Evolutionary conservation across 2,888 invertebrate genomes (phyloP).

Genomic region (Coenonympha glycerion): DNA sequence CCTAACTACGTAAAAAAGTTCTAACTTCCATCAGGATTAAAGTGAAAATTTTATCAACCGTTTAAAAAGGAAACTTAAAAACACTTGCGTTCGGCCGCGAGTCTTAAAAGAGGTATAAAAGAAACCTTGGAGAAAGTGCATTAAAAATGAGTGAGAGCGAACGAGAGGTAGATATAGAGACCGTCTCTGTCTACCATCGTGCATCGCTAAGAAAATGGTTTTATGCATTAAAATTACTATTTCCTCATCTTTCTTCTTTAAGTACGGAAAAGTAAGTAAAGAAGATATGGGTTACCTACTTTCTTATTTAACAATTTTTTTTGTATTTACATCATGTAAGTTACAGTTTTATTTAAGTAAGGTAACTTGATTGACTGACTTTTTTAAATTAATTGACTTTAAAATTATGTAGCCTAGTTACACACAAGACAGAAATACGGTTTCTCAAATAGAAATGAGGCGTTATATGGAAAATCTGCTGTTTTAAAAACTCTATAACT

Average conservation of each 20-base stretch:
- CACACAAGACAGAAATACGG: no score
- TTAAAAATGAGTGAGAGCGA: conserved; percentile 64
- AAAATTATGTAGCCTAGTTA: no score
- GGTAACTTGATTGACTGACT: no score
- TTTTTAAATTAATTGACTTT: no score
- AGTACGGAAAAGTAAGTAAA: conserved; percentile 59
- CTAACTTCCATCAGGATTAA: conserved; percentile 28
- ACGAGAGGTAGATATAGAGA: conserved; percentile 40
- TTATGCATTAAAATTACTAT: conserved; percentile 74
- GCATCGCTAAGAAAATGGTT: conserved; percentile 68
- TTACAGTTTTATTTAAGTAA: no score
- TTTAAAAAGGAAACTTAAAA: conserved; percentile 43
- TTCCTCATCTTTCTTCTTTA: conserved; percentile 54
- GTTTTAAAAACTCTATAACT: no score
- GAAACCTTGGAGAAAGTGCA: conserved; percentile 65
- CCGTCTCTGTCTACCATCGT: conserved; percentile 41
- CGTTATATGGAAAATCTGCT: no score
- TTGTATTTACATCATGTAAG: no score
- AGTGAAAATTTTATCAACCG: conserved; percentile 42
- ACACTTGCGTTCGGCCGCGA: conserved; percentile 46
- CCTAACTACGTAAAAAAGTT: no score
- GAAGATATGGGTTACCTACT: conserved; percentile 16
- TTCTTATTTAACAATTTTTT: not conserved
- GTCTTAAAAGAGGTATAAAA: conserved; percentile 62
- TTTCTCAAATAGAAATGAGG: no score